phyloP scores from a whole-genome alignment of 2,113 vertebrate species.

The Marmota monax region DNA sequence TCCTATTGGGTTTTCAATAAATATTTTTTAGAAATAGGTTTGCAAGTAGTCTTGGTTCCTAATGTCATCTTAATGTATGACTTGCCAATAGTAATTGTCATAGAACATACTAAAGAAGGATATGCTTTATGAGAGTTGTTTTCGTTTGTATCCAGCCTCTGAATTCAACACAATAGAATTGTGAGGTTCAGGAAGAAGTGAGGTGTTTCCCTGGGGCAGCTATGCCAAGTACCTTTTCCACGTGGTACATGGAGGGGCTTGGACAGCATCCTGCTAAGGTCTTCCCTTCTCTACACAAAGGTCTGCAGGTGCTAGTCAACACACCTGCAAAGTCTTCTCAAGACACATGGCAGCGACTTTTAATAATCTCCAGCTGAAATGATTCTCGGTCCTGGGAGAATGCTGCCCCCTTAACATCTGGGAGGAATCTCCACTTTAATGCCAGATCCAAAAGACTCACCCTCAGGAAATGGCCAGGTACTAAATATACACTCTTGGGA shows the following conservation, averaged over 20 bases:
- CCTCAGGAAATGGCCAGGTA: slow-evolving; percentile 16
- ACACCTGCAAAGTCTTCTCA: slow-evolving; percentile 51
- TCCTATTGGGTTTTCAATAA: neutral
- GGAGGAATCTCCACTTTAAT: slow-evolving; percentile 12
- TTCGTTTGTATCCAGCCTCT: neutral
- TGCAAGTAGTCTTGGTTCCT: neutral
- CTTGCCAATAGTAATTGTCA: neutral
- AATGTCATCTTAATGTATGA: neutral
- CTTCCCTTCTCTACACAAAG: neutral
- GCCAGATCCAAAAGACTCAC: neutral
- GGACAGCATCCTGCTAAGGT: neutral
- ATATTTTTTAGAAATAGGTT: neutral
- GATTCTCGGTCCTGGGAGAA: slow-evolving; percentile 47
- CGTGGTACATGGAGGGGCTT: neutral
- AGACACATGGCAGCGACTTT: neutral
- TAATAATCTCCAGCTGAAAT: slow-evolving; percentile 53
- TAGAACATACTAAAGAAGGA: neutral
- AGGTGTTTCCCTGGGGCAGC: neutral
- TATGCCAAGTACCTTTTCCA: neutral
- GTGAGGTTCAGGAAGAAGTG: neutral
- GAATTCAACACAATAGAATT: accelerated
- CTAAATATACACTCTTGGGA: slow-evolving; percentile 9
- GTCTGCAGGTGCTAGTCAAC: slow-evolving; percentile 40
- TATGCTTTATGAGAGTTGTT: neutral
- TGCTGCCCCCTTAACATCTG: slow-evolving; percentile 34